These are phyloP conservation scores for Chiloscyllium punctatum DNA, from an alignment of 2,797 vertebrate genomes.

Conservation along the genomic window DNA sequence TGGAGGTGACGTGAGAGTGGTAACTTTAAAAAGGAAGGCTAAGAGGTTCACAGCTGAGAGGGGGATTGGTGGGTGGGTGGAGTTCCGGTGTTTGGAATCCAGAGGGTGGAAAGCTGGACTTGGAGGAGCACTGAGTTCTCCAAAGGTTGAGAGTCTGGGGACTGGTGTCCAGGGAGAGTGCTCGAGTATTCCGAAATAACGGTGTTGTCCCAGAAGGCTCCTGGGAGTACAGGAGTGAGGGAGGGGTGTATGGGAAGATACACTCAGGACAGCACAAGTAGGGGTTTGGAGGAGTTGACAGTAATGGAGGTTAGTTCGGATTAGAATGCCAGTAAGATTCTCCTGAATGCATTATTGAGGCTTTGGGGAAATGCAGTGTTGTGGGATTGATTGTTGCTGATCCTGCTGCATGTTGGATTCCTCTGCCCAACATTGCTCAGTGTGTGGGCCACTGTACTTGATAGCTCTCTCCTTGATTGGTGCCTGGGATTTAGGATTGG, in stretches of 20 bases:
- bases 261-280: background rate
- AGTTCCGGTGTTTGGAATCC: background rate
- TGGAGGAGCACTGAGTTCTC: background rate
- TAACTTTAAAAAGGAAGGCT: background rate
- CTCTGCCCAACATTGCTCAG: background rate
- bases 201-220: background rate
- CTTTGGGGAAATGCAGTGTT: too few relatives aligned
- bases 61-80: too few relatives aligned
- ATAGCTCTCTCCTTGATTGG: too few relatives aligned
- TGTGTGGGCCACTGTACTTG: background rate
- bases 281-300: background rate
- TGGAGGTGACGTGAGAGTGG: background rate
- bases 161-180: too few relatives aligned
- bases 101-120: background rate
- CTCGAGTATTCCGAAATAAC: background rate
- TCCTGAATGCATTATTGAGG: background rate
- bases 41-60: too few relatives aligned
- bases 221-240: too few relatives aligned
- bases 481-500: too few relatives aligned
- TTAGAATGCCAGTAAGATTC: background rate
- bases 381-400: background rate
- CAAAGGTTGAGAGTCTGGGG: background rate
- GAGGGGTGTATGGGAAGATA: background rate
- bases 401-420: background rate
- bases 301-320: background rate